Percentiles rank a stretch among this genome's conserved stretches.
Evolutionary conservation across 2,113 vertebrate species (phyloP).

Genomic region (Albula glossodonta): DNA sequence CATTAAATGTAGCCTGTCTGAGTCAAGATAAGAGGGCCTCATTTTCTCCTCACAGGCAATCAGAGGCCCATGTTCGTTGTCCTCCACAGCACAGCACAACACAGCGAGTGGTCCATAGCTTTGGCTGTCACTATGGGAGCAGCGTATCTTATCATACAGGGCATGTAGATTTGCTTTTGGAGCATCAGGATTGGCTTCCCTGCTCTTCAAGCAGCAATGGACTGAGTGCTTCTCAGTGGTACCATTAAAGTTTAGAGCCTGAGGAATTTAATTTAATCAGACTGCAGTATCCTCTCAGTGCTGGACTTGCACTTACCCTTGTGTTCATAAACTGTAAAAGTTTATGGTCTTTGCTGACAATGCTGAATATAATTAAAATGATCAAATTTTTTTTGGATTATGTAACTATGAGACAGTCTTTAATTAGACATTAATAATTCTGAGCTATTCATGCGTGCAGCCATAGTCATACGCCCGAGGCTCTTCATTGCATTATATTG

Average conservation of each 20-base stretch:
- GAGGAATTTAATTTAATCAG: background rate
- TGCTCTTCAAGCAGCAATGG: background rate
- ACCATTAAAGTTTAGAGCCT: background rate
- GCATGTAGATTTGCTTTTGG: too few relatives aligned
- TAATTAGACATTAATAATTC: too few relatives aligned
- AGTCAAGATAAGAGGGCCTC: constrained; percentile 6
- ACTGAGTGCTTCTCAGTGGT: background rate
- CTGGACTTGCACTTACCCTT: background rate
- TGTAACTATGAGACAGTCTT: too few relatives aligned
- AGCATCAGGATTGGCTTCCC: background rate
- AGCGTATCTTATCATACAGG: too few relatives aligned
- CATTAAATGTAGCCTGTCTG: background rate
- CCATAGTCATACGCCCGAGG: too few relatives aligned
- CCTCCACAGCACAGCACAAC: too few relatives aligned
- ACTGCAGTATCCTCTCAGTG: background rate
- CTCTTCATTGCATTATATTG: too few relatives aligned
- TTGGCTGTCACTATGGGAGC: too few relatives aligned
- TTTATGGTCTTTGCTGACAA: background rate
- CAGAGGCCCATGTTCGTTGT: background rate
- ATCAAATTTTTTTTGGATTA: too few relatives aligned
- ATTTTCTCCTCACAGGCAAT: background rate
- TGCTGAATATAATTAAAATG: background rate
- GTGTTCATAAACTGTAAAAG: background rate
- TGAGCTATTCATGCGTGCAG: too few relatives aligned
- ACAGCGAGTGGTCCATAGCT: too few relatives aligned